Evolutionary conservation across 2,113 vertebrate species (phyloP), one percentile per base, ranked within the genome.

Genomic region (Vimba vimba): DNA sequence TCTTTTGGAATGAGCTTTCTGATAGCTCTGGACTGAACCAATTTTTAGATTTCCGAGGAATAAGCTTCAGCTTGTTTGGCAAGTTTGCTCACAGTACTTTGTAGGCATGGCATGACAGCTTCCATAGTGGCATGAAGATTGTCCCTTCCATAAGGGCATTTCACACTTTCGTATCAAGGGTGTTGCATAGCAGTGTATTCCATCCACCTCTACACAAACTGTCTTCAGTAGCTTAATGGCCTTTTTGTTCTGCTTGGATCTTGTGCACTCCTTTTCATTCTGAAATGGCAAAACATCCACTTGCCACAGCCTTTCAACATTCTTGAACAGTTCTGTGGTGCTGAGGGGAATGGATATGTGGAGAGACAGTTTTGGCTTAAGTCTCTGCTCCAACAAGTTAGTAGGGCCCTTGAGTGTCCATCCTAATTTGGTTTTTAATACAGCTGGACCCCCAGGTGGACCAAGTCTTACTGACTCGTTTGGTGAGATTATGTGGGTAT

Each of bases 171-270:
- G 19, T 27, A 89, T 47, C 30, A 87, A 43, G 1, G 88, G 82
- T n/a, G 88, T 86, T 13, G 85, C 82, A 43, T 81, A 87, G 1
- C 45, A 17, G 0, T 19, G 13, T 6, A 80, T 47, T 43, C 74
- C 33, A 15, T 85, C 57, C 19, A 86, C 85, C 10, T 68, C 21
- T 4, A 89, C 19, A 1, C 82, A 21, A 30, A 66, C 12, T 1
- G 50, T 84, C 52, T 82, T 83, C 2, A 88, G 75, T 13, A 86
- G 17, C 7, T n/a, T 0, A 1, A 86, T 17, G 2, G 66, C 75
- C 9, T 50, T 39, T 19, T 84, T 25, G 27, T 86, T 82, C n/a
- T 86, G 74, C n/a, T 60, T 79, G 1, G 85, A 88, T 15, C 85
- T 21, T n/a, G 75, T 66, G 6, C 62, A 52, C 17, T 68, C 25